Conservation (phyloP, 2,113 vertebrate species). For the Lagopus muta region DNA sequence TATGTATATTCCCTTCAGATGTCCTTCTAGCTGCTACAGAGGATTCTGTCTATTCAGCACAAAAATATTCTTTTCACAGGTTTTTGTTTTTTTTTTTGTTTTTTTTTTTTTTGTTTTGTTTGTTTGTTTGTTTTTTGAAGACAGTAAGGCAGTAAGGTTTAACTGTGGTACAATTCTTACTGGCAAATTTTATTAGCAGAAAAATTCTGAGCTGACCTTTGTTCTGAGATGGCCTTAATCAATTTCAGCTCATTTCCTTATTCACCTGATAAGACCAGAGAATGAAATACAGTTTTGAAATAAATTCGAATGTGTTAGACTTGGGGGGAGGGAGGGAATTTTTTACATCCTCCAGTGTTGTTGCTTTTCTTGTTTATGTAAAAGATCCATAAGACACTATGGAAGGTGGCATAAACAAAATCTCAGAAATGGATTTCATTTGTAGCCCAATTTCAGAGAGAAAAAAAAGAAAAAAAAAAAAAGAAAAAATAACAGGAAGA, state of each 20-base stretch:
- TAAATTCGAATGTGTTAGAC: neutral
- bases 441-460: neutral
- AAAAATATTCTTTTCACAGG: neutral
- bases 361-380: neutral
- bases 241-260: neutral
- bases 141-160: neutral
- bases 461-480: neutral
- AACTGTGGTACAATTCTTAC: neutral
- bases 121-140: neutral
- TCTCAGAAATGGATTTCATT: neutral
- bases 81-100: neutral
- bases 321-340: neutral
- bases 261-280: neutral
- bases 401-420: neutral
- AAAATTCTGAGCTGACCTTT: neutral
- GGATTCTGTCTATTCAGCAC: neutral
- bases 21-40: neutral
- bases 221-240: neutral
- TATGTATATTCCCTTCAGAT: accelerated
- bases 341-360: neutral
- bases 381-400: neutral
- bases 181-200: neutral
- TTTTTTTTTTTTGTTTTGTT: neutral
- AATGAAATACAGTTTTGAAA: neutral
- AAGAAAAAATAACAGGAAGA: neutral